A percentile compares a stretch with the other conserved stretches of the same genome.
phyloP scores from a whole-genome alignment of 2,797 vertebrate genomes.

The Channallabes apus region DNA sequence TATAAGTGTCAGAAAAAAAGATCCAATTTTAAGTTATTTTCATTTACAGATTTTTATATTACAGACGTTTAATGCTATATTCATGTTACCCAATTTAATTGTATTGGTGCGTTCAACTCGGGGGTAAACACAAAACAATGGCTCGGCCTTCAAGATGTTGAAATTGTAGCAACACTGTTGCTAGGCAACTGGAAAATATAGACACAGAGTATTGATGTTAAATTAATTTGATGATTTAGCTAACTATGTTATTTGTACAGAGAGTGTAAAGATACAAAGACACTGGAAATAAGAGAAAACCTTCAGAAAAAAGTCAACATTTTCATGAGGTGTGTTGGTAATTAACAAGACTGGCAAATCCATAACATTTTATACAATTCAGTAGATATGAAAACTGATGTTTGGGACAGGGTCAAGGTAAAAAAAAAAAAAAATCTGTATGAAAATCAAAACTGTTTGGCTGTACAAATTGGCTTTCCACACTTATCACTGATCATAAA shows the following conservation, averaged over 20 bases:
- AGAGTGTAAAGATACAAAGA: not conserved
- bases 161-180: not conserved
- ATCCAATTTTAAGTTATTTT: not conserved
- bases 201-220: not conserved
- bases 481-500: not conserved
- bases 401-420: not conserved
- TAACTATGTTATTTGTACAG: not conserved
- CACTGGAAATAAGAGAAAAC: not conserved
- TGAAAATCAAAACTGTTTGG: not conserved
- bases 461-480: not conserved
- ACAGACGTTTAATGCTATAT: not conserved
- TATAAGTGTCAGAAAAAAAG: not conserved
- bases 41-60: not conserved
- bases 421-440: too few relatives aligned
- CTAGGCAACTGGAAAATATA: not conserved
- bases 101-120: not conserved
- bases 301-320: not conserved
- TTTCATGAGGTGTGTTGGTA: not conserved
- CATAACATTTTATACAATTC: not conserved
- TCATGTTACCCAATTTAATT: not conserved
- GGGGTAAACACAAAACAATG: not conserved
- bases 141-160: not conserved
- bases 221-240: conserved; percentile 18
- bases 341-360: not conserved
- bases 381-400: not conserved